Base-by-base conservation (phyloP, 2,113 vertebrate species). In the Chamaea fasciata region DNA sequence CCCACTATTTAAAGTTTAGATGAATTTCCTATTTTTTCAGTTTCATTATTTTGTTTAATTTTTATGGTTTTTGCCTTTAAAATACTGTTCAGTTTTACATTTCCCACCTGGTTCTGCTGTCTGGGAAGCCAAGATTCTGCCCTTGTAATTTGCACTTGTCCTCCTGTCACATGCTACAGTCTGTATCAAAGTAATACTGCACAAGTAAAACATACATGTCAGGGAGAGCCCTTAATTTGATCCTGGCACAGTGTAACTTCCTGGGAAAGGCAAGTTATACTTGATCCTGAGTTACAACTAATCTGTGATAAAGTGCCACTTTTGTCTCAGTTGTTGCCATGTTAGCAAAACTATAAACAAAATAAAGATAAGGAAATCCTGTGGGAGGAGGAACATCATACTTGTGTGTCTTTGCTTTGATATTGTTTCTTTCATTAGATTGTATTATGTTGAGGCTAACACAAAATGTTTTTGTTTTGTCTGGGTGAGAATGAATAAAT, bases 111-210 rank as follows among this genome's bases (percentile, higher is more conserved):
- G n/a, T 95, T 89, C 63, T 91, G 64, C 68, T 95, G 49, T 87
- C 78, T 80, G 74, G 86, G n/a, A 87, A 91, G 88, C 76, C 60
- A 68, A 64, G 73, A 75, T 78, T 76, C 80, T 95, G 82, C 89
- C 92, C 94, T 88, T 83, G 76, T 85, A 50, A 76, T 71, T 93
- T 90, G 93, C 86, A 93, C 88, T 96, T 68, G 62, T 78, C 86
- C 71, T 96, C 59, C 82, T 90, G 41, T 82, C 63, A 44, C 55
- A 8, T 27, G 44, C 49, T 70, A 63, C 64, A 41, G 41, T 64
- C 65, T 60, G 7, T 63, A 21, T 89, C 41, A 9, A 74, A 77
- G 44, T 82, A 71, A 73, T 41, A 39, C 18, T 44, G n/a, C 49
- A 39, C 42, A 42, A 78, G 78, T 47, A 33, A 56, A 83, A n/a